phyloP scores from a whole-genome alignment of 64 coral and sea anemone genomes.

The Exaiptasia diaphana region DNA sequence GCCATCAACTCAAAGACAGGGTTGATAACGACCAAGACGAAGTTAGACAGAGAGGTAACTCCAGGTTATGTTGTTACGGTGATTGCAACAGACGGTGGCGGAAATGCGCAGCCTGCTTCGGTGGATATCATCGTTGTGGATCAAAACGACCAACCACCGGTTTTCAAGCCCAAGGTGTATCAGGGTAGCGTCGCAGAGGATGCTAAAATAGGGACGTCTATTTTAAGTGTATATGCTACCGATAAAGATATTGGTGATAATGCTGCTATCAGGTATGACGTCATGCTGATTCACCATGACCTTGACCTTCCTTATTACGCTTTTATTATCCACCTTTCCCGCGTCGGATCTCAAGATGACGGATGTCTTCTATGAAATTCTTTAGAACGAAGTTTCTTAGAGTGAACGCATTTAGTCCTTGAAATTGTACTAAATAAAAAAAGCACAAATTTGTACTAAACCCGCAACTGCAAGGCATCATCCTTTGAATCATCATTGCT shows the following conservation, averaged over 20 bases:
- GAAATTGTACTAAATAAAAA: too few relatives aligned
- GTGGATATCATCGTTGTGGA: slow-evolving; percentile 27
- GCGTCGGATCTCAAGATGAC: too few relatives aligned
- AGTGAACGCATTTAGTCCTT: too few relatives aligned
- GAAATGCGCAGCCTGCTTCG: background rate
- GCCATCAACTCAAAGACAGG: slow-evolving; percentile 55
- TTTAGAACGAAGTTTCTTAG: too few relatives aligned
- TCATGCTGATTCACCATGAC: too few relatives aligned
- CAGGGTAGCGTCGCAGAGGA: background rate
- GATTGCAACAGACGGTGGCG: slow-evolving; percentile 57
- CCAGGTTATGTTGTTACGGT: slow-evolving; percentile 35
- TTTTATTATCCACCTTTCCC: too few relatives aligned
- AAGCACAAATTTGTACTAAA: too few relatives aligned
- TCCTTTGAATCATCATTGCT: too few relatives aligned
- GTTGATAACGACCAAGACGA: slow-evolving; percentile 39
- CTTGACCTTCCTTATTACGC: too few relatives aligned
- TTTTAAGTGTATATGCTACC: slow-evolving; percentile 10
- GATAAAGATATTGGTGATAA: slow-evolving; percentile 50
- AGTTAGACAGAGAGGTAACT: slow-evolving; percentile 45
- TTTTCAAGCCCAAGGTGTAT: background rate
- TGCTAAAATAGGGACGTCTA: slow-evolving; percentile 8
- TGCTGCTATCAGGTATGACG: slow-evolving; percentile 19
- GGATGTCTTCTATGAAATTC: too few relatives aligned
- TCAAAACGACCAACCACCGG: slow-evolving; percentile 47
- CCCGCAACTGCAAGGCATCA: too few relatives aligned